phyloP scores from a whole-genome alignment of 2,113 vertebrate species.

The Philantomba maxwellii region DNA sequence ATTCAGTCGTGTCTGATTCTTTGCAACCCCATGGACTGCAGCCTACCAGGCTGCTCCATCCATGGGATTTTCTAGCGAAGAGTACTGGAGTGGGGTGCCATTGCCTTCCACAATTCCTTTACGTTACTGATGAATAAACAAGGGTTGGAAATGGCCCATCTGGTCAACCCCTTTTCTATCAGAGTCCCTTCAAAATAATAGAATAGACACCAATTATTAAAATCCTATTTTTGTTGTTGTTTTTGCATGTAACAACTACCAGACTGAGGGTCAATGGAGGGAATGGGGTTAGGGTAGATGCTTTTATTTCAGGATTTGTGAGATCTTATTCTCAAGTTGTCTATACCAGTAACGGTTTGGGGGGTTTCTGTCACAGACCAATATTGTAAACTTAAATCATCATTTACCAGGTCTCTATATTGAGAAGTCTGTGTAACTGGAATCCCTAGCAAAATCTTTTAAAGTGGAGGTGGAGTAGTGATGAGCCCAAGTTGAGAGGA shows the following conservation, averaged over 20 bases:
- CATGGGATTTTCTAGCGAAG: too few species aligned
- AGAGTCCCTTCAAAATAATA: not conserved
- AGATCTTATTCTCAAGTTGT: not conserved
- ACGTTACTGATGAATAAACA: not conserved
- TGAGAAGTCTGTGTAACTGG: not conserved
- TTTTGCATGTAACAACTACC: not conserved
- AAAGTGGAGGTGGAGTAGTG: not conserved
- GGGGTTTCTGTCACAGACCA: not conserved
- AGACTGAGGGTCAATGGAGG: not conserved
- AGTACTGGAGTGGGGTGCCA: too few species aligned
- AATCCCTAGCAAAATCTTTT: not conserved
- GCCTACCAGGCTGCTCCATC: accelerated
- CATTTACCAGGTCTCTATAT: not conserved
- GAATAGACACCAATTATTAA: not conserved
- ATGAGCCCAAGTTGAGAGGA: not conserved
- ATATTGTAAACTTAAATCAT: not conserved
- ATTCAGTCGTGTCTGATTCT: accelerated
- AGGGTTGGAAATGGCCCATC: not conserved
- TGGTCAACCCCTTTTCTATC: not conserved
- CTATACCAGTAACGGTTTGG: not conserved
- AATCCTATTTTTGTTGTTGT: not conserved
- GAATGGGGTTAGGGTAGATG: not conserved
- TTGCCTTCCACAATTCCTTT: not conserved
- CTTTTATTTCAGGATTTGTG: not conserved
- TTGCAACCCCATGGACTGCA: accelerated